Percentiles rank a stretch among this genome's conserved stretches.
These are phyloP conservation scores for Craterocephalus amniculus DNA, from an alignment of 2,797 vertebrate genomes.

Conservation along the genomic window DNA sequence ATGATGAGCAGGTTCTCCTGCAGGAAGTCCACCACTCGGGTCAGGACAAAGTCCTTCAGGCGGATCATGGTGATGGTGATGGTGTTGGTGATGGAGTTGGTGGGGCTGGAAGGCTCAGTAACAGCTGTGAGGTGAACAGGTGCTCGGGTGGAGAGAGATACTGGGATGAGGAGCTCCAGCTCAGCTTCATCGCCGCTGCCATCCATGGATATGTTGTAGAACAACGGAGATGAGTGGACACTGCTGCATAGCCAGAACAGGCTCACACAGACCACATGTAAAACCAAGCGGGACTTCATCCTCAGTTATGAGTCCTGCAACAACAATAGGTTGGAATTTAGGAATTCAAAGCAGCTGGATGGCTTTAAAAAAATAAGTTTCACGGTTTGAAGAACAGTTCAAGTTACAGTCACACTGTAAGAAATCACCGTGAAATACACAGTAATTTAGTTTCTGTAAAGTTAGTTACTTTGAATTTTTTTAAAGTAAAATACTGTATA, in stretches of 20 bases:
- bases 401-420: too few relatives aligned
- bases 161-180: conserved; percentile 80
- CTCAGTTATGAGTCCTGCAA: conserved; percentile 61
- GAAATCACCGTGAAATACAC: too few relatives aligned
- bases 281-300: conserved; percentile 69
- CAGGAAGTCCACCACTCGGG: conserved; percentile 90
- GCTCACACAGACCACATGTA: conserved; percentile 62
- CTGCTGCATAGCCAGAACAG: conserved; percentile 71
- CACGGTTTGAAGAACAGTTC: neutral
- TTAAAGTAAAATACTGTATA: too few relatives aligned
- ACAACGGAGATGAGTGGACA: conserved; percentile 65
- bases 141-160: conserved; percentile 66
- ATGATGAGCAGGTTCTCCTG: conserved; percentile 91
- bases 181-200: conserved; percentile 88
- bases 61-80: conserved; percentile 87
- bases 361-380: neutral
- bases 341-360: neutral
- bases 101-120: conserved; percentile 58
- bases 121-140: conserved; percentile 51
- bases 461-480: too few relatives aligned
- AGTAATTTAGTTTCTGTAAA: too few relatives aligned
- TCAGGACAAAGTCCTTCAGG: conserved; percentile 85
- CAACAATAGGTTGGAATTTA: conserved; percentile 10
- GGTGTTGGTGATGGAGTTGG: conserved; percentile 76
- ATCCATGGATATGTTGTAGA: conserved; percentile 76